Evolutionary conservation across 2,113 vertebrate species (phyloP).

Genomic region (Pseudopipra pipra): DNA sequence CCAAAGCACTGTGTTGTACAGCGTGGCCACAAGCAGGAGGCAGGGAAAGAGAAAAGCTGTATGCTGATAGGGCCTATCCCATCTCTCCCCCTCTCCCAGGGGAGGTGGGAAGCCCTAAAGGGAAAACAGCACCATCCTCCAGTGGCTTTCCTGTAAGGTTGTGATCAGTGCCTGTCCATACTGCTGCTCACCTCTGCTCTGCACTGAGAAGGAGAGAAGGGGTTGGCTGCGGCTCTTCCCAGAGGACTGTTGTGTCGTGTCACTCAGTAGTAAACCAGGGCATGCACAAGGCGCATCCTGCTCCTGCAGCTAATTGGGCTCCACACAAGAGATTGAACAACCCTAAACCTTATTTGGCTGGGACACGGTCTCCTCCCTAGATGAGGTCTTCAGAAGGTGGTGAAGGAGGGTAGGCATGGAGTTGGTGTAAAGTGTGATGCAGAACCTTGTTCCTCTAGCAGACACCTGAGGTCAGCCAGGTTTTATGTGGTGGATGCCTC

Average conservation of each 20-base stretch:
- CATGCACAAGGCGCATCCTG: neutral
- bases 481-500: neutral
- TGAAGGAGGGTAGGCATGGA: neutral
- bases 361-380: neutral
- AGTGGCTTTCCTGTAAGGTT: neutral
- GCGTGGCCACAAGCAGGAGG: rapidly evolving
- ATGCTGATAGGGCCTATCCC: neutral
- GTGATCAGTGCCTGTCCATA: rapidly evolving
- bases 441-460: neutral
- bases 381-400: neutral
- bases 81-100: neutral
- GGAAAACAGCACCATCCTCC: neutral
- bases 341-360: neutral
- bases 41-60: neutral
- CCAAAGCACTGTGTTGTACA: neutral
- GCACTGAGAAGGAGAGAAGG: neutral
- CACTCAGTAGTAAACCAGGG: neutral
- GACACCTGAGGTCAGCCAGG: neutral
- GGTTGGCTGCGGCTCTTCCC: neutral
- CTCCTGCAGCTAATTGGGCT: neutral
- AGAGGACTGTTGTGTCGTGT: rapidly evolving
- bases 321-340: neutral
- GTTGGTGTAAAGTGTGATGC: neutral
- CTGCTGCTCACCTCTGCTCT: neutral
- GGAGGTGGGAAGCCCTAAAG: neutral